phyloP scores from a whole-genome alignment of 2,113 vertebrate genomes.

The Brachirus orientalis region DNA sequence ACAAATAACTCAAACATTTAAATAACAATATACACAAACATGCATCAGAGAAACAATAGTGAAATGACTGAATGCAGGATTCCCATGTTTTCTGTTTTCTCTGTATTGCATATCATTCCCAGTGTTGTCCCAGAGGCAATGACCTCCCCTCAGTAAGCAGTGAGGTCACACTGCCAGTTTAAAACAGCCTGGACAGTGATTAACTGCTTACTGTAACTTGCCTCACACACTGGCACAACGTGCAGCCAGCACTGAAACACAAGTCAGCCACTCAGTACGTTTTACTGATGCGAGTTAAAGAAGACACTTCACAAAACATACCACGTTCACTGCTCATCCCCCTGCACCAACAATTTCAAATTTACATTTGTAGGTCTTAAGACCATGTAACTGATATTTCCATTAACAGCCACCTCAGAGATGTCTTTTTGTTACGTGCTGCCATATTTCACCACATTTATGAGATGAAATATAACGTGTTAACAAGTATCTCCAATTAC shows the following conservation, averaged over 20 bases:
- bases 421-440: slow-evolving; percentile 23
- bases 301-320: slow-evolving; percentile 18
- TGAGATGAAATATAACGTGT: not conserved
- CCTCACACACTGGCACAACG: slow-evolving; percentile 16
- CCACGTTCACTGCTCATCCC: not conserved
- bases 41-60: not conserved
- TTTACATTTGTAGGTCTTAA: not conserved
- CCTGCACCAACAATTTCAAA: not conserved
- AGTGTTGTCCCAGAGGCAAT: not conserved
- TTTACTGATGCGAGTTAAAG: slow-evolving; percentile 53
- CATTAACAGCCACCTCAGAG: slow-evolving; percentile 18
- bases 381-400: slow-evolving; percentile 13
- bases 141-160: not conserved
- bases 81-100: not conserved
- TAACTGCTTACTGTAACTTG: slow-evolving; percentile 58
- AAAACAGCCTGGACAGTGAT: not conserved
- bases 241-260: slow-evolving; percentile 26
- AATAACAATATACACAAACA: not conserved
- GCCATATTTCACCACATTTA: slow-evolving; percentile 24
- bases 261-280: slow-evolving; percentile 52
- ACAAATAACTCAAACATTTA: not conserved
- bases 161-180: not conserved
- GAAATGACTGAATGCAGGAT: not conserved
- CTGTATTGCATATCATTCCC: not conserved
- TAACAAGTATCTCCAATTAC: slow-evolving; percentile 1